phyloP scores from a whole-genome alignment of 2,797 vertebrate genomes.

The Cyclopterus lumpus region DNA sequence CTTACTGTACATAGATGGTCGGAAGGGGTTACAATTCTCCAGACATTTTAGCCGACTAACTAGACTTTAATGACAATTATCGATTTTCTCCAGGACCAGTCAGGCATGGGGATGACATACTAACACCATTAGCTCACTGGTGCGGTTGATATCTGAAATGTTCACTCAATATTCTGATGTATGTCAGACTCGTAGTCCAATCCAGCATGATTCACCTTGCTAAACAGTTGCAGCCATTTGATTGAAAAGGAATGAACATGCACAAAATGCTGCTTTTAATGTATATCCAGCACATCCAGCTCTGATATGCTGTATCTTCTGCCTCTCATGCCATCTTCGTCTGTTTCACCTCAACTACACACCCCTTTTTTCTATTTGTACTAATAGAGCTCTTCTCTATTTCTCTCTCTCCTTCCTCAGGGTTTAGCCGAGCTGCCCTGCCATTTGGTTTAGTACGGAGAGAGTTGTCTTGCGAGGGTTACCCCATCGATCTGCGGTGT shows the following conservation, averaged over 20 bases:
- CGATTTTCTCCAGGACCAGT: slow-evolving; percentile 56
- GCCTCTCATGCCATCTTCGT: slow-evolving; percentile 26
- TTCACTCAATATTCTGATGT: slow-evolving; percentile 49
- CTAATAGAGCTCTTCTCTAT: slow-evolving; percentile 50
- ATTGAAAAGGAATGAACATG: slow-evolving; percentile 19
- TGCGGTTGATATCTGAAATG: slow-evolving; percentile 52
- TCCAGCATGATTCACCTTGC: slow-evolving; percentile 7
- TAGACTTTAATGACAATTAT: slow-evolving; percentile 64
- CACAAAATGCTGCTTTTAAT: slow-evolving; percentile 23
- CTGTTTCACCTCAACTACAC: slow-evolving; percentile 46
- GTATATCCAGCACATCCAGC: slow-evolving; percentile 1
- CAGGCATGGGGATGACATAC: slow-evolving; percentile 61
- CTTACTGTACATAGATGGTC: slow-evolving; percentile 11
- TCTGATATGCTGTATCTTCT: slow-evolving; percentile 38
- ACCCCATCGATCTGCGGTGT: slow-evolving; percentile 97
- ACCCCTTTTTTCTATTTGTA: slow-evolving; percentile 62
- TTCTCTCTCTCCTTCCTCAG: slow-evolving; percentile 73
- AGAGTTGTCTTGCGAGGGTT: slow-evolving; percentile 98
- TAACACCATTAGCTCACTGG: slow-evolving; percentile 58
- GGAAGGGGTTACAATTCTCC: slow-evolving; percentile 20
- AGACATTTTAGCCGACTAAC: slow-evolving; percentile 60
- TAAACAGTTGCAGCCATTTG: slow-evolving; percentile 17
- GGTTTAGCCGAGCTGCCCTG: slow-evolving; percentile 95
- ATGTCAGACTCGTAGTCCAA: slow-evolving; percentile 22
- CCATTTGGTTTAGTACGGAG: slow-evolving; percentile 96